Evolutionary conservation across 2,888 invertebrate genomes (phyloP), one percentile per base, ranked within the genome.

Genomic region (Cantharis lateralis): DNA sequence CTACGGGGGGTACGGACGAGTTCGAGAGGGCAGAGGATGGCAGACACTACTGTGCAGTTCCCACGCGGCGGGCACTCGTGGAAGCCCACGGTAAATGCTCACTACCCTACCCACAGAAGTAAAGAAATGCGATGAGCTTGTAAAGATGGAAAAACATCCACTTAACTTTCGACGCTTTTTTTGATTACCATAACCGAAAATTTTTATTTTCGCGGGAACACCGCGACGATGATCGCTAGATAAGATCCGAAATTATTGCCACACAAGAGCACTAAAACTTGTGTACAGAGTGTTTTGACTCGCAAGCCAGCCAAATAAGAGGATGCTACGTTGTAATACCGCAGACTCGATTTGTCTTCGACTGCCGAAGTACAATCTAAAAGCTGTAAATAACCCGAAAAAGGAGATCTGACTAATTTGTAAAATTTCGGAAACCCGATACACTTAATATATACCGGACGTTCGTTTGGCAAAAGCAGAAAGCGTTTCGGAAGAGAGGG

Each of bases 31-130:
- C 84, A 85, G 86, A 87, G 88, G 87, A 79, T 81, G 79, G 86
- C 86, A 87, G 87, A 87, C 89, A 90, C 91, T 91, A 90, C 91
- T 89, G 91, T 91, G 90, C 91, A 91, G 89, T 91, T 91, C 91
- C 91, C 91, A 91, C 91, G 90, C 89, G 89, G 87, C 88, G 89
- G 88, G 89, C 88, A 89, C 88, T 88, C 88, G 85, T 86, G 86
- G 87, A 87, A 86, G 88, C 87, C 87, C 87, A 87, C 88, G 87
- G 83, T 85, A 85, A 85, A 85, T 83, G 85, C 84, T 84, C 85
- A 80, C 80, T 82, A 75, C 78, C 75, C 78, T 77, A 77, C 77
- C 77, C 77, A 77, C 77, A 77, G 77, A 77, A 74, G 74, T 77
- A 77, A 66, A 77, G 73, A 77, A 77, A 74, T 71, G 71, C 77